Conservation (phyloP, 1,140 invertebrate species). For the Musca vetustissima region DNA sequence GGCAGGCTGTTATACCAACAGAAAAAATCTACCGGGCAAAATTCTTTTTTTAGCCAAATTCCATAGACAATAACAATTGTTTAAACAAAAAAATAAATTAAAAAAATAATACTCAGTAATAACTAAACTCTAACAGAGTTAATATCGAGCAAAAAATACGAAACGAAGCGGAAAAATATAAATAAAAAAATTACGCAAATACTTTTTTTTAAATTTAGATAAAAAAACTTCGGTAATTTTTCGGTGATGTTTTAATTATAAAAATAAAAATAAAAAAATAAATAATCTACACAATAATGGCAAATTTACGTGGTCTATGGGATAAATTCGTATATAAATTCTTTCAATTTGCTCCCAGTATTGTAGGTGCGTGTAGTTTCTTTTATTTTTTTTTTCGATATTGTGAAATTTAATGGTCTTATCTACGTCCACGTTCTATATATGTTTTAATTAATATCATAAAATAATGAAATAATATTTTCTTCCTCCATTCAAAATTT, state of each 20-base stretch:
- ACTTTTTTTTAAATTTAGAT: background rate
- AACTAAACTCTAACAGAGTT: no score
- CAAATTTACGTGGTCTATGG: conserved; percentile 35
- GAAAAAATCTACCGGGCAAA: no score
- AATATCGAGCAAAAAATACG: no score
- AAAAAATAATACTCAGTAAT: no score
- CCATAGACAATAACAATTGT: no score
- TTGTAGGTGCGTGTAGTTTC: conserved; percentile 51
- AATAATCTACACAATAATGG: conserved; percentile 26
- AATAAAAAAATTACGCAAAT: background rate
- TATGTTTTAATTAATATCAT: background rate
- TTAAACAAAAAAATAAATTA: no score
- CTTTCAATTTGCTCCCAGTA: conserved; percentile 49
- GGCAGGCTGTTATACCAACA: no score
- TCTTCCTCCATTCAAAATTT: background rate
- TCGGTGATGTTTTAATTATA: no score
- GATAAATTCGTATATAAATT: conserved; percentile 40
- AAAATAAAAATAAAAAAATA: background rate
- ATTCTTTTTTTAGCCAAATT: no score
- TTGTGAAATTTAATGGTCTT: background rate
- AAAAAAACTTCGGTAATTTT: background rate
- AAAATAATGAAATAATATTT: background rate
- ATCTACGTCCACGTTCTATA: no score
- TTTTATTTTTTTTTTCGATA: background rate
- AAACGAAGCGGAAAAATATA: no score